Base-by-base conservation (phyloP, 2,113 vertebrate species). In the Deroptyus accipitrinus region DNA sequence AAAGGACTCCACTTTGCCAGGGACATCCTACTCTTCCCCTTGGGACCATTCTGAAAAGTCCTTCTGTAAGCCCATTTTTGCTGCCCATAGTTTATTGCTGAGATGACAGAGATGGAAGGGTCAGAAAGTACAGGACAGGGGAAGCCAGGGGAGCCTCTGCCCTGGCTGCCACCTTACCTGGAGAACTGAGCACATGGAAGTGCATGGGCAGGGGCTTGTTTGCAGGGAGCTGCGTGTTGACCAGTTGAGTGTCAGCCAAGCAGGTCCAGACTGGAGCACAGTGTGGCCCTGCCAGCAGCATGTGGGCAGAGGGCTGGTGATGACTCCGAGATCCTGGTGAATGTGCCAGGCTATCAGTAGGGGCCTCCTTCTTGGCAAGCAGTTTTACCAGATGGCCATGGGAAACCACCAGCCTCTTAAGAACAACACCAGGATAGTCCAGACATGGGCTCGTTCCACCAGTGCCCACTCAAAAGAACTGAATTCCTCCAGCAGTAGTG, bases 241-340 rank as follows among this genome's bases (percentile, higher is more conserved):
- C 77, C 72, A 86, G 25, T 23, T 83, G 77, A 61, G 64, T 16
- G 48, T 46, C 66, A 74, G 61, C 31, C 0, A 1, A 88, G 80
- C 84, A 78, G 57, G 46, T 35, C 46, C 41, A 33, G 55, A 33
- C 88, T n/a, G 25, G 77, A 89, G 33, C 49, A 69, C 1, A 1
- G 35, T 3, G 0, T 1, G 0, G 17, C 2, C 0, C 66, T 83
- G 72, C 44, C 46, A 79, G 76, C 27, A 52, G 33, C 4, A 0
- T 72, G 52, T 42, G 42, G 72, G 46, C 51, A 79, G 72, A 67
- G 54, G 44, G 44, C 10, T 79, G 81, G 23, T 1, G 11, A 75
- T 75, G 44, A 70, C 55, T 48, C 72, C 1, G 1, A 64, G 62
- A 75, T 86, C 35, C 18, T 0, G 0, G 28, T 2, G 6, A 75